These are phyloP conservation scores for Idris sp. DNA, from an alignment of 1,140 invertebrate species.

Conservation along the genomic window DNA sequence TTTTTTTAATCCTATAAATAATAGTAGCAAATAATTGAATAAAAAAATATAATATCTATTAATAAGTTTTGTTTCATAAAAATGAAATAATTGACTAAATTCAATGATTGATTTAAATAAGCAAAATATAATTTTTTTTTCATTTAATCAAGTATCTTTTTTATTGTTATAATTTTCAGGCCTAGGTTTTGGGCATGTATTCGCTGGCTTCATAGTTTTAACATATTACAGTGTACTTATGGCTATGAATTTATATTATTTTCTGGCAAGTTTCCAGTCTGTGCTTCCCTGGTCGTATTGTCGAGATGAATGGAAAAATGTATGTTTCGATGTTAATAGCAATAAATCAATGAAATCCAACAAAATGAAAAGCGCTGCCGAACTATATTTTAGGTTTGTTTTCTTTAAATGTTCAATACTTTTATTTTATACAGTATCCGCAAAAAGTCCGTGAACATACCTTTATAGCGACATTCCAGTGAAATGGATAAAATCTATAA, in stretches of 20 bases:
- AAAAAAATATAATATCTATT: too few relatives aligned
- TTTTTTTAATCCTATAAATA: too few relatives aligned
- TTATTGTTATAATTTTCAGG: slow-evolving; percentile 25
- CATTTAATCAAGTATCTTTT: too few relatives aligned
- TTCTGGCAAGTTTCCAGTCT: slow-evolving; percentile 82
- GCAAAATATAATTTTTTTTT: too few relatives aligned
- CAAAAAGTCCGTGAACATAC: too few relatives aligned
- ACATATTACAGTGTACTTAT: slow-evolving; percentile 90
- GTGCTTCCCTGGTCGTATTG: slow-evolving; percentile 84
- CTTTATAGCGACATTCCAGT: too few relatives aligned
- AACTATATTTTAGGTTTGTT: slow-evolving; percentile 66
- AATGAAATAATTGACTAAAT: too few relatives aligned
- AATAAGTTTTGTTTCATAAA: too few relatives aligned
- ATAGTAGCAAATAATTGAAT: too few relatives aligned
- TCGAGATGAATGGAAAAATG: slow-evolving; percentile 80
- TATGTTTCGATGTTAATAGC: slow-evolving; percentile 31
- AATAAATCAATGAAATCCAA: too few relatives aligned
- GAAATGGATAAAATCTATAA: too few relatives aligned
- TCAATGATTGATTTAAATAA: slow-evolving; percentile 1
- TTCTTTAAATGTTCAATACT: not conserved
- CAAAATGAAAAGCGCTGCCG: slow-evolving; percentile 63
- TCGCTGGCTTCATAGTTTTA: slow-evolving; percentile 83
- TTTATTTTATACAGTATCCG: too few relatives aligned
- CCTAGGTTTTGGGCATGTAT: slow-evolving; percentile 82
- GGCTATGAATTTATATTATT: slow-evolving; percentile 87